Percentiles rank a stretch among this genome's conserved stretches.
Conservation (phyloP, 64 coral and sea anemone species). For the Actinia tenebrosa region DNA sequence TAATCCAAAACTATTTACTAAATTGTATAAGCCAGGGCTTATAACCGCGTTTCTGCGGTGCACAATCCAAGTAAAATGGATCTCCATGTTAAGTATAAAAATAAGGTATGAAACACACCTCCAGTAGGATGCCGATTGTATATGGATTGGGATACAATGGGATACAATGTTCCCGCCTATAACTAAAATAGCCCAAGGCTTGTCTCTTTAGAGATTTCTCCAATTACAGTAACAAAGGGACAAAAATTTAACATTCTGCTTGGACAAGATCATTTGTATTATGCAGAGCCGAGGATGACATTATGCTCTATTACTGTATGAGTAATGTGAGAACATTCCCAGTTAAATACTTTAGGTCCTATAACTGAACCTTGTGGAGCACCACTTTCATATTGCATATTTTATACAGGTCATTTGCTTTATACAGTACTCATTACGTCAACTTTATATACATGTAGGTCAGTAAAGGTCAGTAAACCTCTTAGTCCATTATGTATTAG, state of each 20-base stretch:
- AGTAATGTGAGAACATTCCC: background rate
- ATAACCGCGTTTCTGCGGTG: too few relatives aligned
- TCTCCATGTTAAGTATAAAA: slow-evolving; percentile 1
- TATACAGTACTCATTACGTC: too few relatives aligned
- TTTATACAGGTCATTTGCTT: too few relatives aligned
- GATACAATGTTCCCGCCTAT: background rate
- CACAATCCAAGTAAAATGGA: background rate
- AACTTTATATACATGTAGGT: too few relatives aligned
- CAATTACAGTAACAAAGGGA: background rate
- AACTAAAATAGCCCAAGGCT: background rate
- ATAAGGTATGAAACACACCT: background rate
- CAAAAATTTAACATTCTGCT: background rate
- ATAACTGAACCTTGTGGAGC: too few relatives aligned
- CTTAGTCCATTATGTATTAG: too few relatives aligned
- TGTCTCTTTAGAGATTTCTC: background rate
- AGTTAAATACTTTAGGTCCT: too few relatives aligned
- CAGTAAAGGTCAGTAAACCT: too few relatives aligned
- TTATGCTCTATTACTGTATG: background rate
- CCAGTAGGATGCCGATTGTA: background rate
- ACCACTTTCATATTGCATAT: too few relatives aligned
- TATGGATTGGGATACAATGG: background rate
- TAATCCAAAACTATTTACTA: too few relatives aligned
- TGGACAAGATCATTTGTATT: background rate
- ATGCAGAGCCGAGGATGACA: background rate
- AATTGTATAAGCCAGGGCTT: too few relatives aligned